Base-by-base conservation (phyloP, 1,140 invertebrate genomes). In the Halesus radiatus region DNA sequence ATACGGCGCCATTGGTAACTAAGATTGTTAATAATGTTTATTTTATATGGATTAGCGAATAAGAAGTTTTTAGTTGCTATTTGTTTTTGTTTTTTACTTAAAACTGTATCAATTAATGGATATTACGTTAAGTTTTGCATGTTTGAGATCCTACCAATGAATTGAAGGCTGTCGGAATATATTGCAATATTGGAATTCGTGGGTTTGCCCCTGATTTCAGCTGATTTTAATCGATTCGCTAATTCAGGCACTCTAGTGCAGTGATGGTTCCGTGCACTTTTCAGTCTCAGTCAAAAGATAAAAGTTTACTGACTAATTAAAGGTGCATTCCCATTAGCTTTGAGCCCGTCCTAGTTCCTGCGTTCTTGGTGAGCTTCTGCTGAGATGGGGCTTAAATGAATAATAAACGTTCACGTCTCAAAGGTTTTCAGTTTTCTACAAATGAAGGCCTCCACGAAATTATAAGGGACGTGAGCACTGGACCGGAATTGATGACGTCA, bases 241-340 rank as follows among this genome's bases (percentile, higher is more conserved):
- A 77, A 77, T 68, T 77, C 60, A 10, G 32, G 10, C 32, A 68
- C 76, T 52, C 4, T 10, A 77, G 62, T 16, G 74, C 76, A 66
- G 29, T 45, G 37, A 68, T 37, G 62, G 45, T 26, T 13, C 26
- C 58, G 18, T 80, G 80, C 80, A 81, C 74, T 81, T 81, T 76
- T 81, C 60, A 45, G 22, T 29, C 50, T 13, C 52, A 23, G 52
- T 75, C 73, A 75, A 58, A 52, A 77, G 52, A 75, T 29, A 58
- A 60, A 81, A 81, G 75, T 81, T 78, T 78, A 73, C 20, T 77
- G 53, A 66, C 74, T 81, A 81, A 81, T 81, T 81, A 81, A 81
- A 62, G 75, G 64, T 72, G 80, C 64, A 72, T 77, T 53, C 50
- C 78, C 45, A 68, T 80, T 66, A 56, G 64, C 79, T 80, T 80